Evolutionary conservation across 2,888 invertebrate genomes (phyloP), one percentile per base, ranked within the genome.

Genomic region (Neoascia interrupta): DNA sequence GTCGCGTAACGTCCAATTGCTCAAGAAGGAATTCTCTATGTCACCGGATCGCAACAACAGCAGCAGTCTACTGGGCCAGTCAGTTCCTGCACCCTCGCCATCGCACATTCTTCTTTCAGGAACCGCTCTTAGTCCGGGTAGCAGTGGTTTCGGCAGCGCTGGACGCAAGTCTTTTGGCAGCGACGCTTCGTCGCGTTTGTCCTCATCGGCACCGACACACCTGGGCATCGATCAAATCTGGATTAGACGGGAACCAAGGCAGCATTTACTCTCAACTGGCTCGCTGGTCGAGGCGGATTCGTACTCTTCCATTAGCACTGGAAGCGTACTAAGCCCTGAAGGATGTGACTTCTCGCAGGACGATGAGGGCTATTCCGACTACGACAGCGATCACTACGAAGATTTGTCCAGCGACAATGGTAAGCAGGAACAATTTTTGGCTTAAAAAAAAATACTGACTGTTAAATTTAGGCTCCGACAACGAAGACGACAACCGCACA

Each of bases 321-420:
- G 94, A 74, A 95, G 95, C 69, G 92, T 96, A 18, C 90, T 96
- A 13, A 96, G 96, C 86, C 96, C 96, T 3, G 95, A 94, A 84
- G 92, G 93, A 63, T 93, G 92, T 82, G 92, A 92, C 86, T 92
- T 94, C 83, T 96, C 95, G 34, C 95, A 95, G 83, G 87, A 87
- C 60, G 96, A 96, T 85, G 96, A 97, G 86, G 95, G 94, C 41
- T 93, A 93, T 83, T 94, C 95, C 43, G 95, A 95, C 86, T 95
- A 95, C 83, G 96, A 96, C 83, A 95, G 94, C 85, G 95, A 95
- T 86, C 93, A 95, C 90, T 95, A 96, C 88, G 96, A 95, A 85
- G 96, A 96, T 86, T 92, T 93, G 75, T 95, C 95, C 81, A 94
- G 95, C 68, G 96, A 96, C 88, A 94, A 93, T 90, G 92, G 93